phyloP scores from a whole-genome alignment of 2,113 vertebrate genomes.

The Aptenodytes forsteri region DNA sequence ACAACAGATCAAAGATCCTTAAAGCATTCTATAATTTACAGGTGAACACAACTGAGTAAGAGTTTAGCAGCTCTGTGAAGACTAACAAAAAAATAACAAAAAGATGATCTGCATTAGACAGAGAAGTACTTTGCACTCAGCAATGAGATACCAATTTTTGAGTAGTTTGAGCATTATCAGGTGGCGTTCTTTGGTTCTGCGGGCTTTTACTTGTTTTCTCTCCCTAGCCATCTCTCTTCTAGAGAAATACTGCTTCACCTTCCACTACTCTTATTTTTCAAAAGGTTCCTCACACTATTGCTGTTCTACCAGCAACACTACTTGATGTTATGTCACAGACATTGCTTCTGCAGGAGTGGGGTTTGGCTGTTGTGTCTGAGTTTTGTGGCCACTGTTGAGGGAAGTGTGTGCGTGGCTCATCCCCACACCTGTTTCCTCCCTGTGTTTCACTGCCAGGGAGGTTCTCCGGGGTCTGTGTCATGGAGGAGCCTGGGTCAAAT shows the following conservation, averaged over 20 bases:
- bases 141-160: not conserved
- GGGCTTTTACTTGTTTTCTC: not conserved
- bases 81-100: not conserved
- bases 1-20: not conserved
- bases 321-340: not conserved
- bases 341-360: not conserved
- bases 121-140: not conserved
- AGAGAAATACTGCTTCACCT: not conserved
- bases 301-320: not conserved
- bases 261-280: not conserved
- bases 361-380: not conserved
- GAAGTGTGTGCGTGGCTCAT: slow-evolving; percentile 31
- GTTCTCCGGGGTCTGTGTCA: not conserved
- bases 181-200: not conserved
- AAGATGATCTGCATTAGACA: not conserved
- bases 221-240: not conserved
- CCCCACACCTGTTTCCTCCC: slow-evolving; percentile 56
- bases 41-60: not conserved
- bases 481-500: not conserved
- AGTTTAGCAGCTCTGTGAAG: not conserved
- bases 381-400: not conserved
- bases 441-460: slow-evolving; percentile 9
- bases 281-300: not conserved
- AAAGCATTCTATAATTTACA: not conserved
- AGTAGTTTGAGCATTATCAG: not conserved